These are phyloP conservation scores for Encarsia formosa DNA, from an alignment of 2,888 invertebrate genomes.

Conservation along the genomic window DNA sequence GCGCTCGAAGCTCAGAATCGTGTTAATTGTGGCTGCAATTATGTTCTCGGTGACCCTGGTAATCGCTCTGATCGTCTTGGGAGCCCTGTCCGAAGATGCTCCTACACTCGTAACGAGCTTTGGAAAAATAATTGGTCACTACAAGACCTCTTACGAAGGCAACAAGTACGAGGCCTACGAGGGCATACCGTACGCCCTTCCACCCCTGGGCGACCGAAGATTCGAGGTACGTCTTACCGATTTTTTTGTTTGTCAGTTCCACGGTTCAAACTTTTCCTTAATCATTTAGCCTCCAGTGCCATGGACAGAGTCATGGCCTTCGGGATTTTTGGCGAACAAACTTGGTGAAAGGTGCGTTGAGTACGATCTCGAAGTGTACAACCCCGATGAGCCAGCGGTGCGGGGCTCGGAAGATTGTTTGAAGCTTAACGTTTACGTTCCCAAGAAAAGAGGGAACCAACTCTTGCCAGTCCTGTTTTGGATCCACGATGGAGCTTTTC, in stretches of 20 bases:
- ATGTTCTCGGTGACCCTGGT: too few relatives aligned
- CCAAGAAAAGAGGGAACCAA: not conserved
- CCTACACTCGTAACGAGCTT: not conserved
- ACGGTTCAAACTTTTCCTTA: not conserved
- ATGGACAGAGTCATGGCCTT: slow-evolving; percentile 30
- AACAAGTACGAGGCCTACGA: slow-evolving; percentile 4
- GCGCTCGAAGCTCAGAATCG: too few relatives aligned
- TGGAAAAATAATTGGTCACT: slow-evolving; percentile 9
- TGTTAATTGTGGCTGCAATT: too few relatives aligned
- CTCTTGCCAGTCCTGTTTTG: slow-evolving; percentile 38
- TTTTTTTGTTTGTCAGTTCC: not conserved
- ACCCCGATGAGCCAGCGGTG: not conserved
- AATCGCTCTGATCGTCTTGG: too few relatives aligned
- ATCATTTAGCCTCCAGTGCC: slow-evolving; percentile 29
- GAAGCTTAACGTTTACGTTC: slow-evolving; percentile 32
- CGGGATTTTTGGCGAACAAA: slow-evolving; percentile 26
- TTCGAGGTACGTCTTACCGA: slow-evolving; percentile 4
- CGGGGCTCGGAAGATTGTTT: slow-evolving; percentile 32
- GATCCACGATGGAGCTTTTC: slow-evolving; percentile 48
- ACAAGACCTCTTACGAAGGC: not conserved
- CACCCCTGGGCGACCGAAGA: not conserved
- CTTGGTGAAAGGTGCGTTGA: slow-evolving; percentile 28
- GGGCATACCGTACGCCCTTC: slow-evolving; percentile 8
- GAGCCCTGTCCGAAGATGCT: slow-evolving; percentile 1
- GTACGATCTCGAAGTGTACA: slow-evolving; percentile 22